Conservation (phyloP, 2,113 vertebrate genomes). For the Heptranchias perlo region DNA sequence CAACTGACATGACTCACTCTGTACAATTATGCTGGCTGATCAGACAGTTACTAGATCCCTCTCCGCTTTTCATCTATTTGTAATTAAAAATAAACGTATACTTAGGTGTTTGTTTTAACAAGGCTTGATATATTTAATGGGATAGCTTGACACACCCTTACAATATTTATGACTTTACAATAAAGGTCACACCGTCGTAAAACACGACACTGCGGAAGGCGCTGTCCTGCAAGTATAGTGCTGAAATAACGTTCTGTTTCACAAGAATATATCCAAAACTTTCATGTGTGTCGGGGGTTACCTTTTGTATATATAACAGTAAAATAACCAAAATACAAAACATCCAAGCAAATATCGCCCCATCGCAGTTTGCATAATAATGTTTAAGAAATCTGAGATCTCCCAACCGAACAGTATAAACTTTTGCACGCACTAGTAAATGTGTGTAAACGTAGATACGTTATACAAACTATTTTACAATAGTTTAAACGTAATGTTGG, state of each 20-base stretch:
- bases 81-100: not conserved
- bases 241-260: not conserved
- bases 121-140: not conserved
- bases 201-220: slow-evolving; percentile 22
- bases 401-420: not conserved
- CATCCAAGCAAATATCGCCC: no score
- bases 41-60: not conserved
- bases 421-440: not conserved
- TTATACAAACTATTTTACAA: not conserved
- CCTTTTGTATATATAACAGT: not conserved
- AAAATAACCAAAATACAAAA: not conserved
- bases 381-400: not conserved
- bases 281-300: not conserved
- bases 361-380: not conserved
- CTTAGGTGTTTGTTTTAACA: not conserved
- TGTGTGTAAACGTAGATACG: no score
- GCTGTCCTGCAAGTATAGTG: not conserved
- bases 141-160: no score
- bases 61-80: not conserved
- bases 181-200: not conserved
- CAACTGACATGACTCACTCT: not conserved
- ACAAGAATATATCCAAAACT: not conserved
- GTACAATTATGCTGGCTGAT: not conserved
- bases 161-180: not conserved
- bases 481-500: not conserved